Evolutionary conservation across 2,888 invertebrate species (phyloP), one percentile per base, ranked within the genome.

Genomic region (Nematopogon swammerdamellus): DNA sequence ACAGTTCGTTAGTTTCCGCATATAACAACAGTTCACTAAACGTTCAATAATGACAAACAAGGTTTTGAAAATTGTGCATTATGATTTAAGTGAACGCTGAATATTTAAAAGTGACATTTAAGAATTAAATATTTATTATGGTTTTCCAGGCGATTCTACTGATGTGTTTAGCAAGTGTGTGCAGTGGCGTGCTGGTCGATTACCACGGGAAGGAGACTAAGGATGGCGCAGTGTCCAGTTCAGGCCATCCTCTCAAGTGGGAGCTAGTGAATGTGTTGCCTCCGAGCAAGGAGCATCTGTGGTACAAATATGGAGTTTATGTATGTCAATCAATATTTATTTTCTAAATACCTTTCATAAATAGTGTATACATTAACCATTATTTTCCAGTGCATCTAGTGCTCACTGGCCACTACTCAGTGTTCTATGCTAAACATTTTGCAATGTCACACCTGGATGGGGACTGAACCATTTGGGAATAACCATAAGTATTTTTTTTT

Each of bases 181-280:
- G 36, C 36, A 8, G 36, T 14, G 36, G 11, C 11, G 36, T 36
- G 14, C 3, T 36, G 11, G 36, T 36, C 3, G 36, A 36, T 25
- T 10, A 4, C 10, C 10, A 25, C 3, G 36, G 14, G 36, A 36
- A 25, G 25, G 25, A 25, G 5, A 6, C 25, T 8, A 25, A 25
- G 8, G 25, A 25, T 6, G 25, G 25, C 4, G 4, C 25, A 25
- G 25, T 8, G 4, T 4, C 25, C 5, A 25, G 5, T 8, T 25
- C 25, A 25, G 5, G 8, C n/a, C 36, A 29, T 18, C 45, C 63
- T 3, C n/a, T n/a, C n/a, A 61, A 61, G 14, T 77, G 76, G 72
- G 72, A 72, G 52, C 57, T 63, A 51, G 59, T 70, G 1, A 72
- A 70, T 56, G 56, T 65, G 6, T 72, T 68, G 51, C 69, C 76